Base-by-base conservation (phyloP, 1,140 invertebrate genomes). In the Trichonephila clavata region DNA sequence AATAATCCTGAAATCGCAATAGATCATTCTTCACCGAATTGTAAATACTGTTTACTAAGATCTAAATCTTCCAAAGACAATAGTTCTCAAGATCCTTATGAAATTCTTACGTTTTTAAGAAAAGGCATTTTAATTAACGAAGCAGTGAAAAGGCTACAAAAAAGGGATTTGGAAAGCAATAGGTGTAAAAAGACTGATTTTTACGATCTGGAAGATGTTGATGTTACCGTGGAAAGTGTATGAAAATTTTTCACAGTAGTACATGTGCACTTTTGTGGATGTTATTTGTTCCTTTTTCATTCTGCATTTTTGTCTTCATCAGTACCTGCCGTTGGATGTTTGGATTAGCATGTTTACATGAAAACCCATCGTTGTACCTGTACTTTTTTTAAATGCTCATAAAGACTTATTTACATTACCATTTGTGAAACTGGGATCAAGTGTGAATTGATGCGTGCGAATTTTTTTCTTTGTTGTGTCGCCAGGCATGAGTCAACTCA, bases 121-220 rank as follows among this genome's bases (percentile, higher is more conserved):
- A 96, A 97, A 93, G 97, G 97, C 71, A 97, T 96, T 92, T 96
- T 97, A n/a, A 97, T 97, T 63, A 97, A 97, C 94, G 97, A 97
- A 95, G 97, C 97, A 8, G 97, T 97, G 4, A 96, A 97, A 90
- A 96, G 97, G 95, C 95, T 97, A 20, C 97, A 97, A 94, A 65
- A 65, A 65, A 95, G 96, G 65, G 96, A 96, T 86, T 95, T 97
- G 84, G 95, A 95, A 61, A 96, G 96, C 5, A 96, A 57, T 39
- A 94, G 61, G 32, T 27, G 60, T 14, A 90, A 86, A 65, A 94
- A 87, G 63, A 83, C 77, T 57, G 43, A 93, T 80, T 77, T 80
- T n/a, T 93, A 87, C 60, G 83, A 93, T 32, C 57, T 87, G n/a
- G 92, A 92, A 13, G 80, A 84, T 59, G 57, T 84, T n/a, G 81